These are phyloP conservation scores for Flexamia atlantica DNA, from an alignment of 2,888 invertebrate genomes.

Conservation along the genomic window DNA sequence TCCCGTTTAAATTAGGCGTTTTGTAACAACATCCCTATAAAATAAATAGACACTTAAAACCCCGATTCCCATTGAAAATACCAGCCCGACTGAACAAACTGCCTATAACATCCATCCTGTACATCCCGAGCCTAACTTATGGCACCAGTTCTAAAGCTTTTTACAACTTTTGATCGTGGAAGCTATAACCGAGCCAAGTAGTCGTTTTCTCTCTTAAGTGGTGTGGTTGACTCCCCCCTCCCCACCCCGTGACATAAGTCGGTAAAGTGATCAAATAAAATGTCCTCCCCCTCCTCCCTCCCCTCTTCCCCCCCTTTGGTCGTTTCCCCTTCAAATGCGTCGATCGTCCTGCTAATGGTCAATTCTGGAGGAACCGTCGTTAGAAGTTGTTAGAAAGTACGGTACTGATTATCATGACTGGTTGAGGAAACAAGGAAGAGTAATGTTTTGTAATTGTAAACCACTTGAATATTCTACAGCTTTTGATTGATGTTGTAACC, in stretches of 20 bases:
- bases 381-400: background rate
- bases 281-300: background rate
- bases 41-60: too few relatives aligned
- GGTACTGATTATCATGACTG: background rate
- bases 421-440: background rate
- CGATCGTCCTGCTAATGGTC: background rate
- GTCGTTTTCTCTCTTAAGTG: slow-evolving; percentile 37
- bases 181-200: slow-evolving; percentile 23
- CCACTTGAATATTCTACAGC: too few relatives aligned
- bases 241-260: slow-evolving; percentile 30
- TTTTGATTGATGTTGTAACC: too few relatives aligned
- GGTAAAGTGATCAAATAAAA: slow-evolving; percentile 38
- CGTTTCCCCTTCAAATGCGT: too few relatives aligned
- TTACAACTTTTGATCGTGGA: slow-evolving; percentile 28
- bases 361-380: background rate
- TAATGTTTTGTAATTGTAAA: too few relatives aligned
- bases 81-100: background rate
- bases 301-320: background rate
- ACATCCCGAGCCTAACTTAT: slow-evolving; percentile 1
- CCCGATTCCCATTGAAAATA: background rate
- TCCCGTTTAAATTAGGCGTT: too few relatives aligned
- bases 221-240: slow-evolving; percentile 20
- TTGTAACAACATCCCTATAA: too few relatives aligned
- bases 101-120: background rate
- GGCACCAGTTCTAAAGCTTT: slow-evolving; percentile 31